Base-by-base conservation (phyloP, 2,888 invertebrate genomes). In the Eilema sororculum region DNA sequence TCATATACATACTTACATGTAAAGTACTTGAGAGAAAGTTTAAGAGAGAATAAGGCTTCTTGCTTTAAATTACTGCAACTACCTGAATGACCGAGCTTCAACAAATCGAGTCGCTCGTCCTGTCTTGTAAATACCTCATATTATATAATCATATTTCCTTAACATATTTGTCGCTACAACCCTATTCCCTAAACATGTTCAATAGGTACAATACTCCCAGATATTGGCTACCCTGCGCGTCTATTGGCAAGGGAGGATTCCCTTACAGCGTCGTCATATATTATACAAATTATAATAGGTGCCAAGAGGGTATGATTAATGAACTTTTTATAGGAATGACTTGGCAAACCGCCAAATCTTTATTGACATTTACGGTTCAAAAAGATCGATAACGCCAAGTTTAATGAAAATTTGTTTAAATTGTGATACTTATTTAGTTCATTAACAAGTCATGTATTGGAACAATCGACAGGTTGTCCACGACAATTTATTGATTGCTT, bases 271-370 rank as follows among this genome's bases (percentile, higher is more conserved):
- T n/a, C 30, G n/a, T n/a, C 28, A 79, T 83, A 84, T 84, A 84
- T 84, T 84, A 89, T 89, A 88, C 86, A 89, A 88, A 57, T 88
- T 86, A 88, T 78, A 78, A 71, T 73, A 78, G 74, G 76, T 78
- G 71, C 71, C 71, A 77, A 75, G 65, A 25, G 67, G 76, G 66
- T 71, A 86, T 90, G 89, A 90, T 90, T 89, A 90, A 91, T 89
- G 86, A 85, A 87, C 79, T 88, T 90, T 90, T 89, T 88, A 88
- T 88, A 83, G 83, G 72, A 68, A 72, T 60, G 71, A 58, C 65
- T 74, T 68, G 90, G 90, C 88, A 75, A 66, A 75, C 78, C 77
- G 90, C 90, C 90, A 90, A 90, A 87, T 89, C 85, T 87, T 84
- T 87, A 87, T 87, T 87, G 87, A 87, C 87, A 87, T 88, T 86